phyloP scores from a whole-genome alignment of 2,888 invertebrate species.

The Acleris cristana region DNA sequence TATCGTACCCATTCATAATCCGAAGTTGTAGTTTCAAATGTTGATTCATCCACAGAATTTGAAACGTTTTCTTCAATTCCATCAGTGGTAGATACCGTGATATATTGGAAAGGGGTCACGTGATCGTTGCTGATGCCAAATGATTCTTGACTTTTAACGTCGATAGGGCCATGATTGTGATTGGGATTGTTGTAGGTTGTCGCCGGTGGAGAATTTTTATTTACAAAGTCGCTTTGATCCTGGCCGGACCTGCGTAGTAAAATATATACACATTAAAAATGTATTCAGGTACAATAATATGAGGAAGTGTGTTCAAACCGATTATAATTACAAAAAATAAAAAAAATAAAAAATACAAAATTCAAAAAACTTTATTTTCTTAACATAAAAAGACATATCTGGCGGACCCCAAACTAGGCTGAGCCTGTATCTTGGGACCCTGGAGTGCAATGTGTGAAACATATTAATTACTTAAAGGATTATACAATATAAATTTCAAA shows the following conservation, averaged over 20 bases:
- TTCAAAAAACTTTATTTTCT: no score
- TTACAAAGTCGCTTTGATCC: not conserved
- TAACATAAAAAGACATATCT: no score
- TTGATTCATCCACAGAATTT: not conserved
- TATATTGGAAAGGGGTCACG: not conserved
- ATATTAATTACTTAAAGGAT: no score
- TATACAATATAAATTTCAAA: no score
- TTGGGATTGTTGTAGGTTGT: not conserved
- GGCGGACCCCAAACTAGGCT: no score
- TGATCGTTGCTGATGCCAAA: not conserved
- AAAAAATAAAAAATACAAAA: no score
- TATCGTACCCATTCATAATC: slow-evolving; percentile 6
- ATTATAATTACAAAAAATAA: no score
- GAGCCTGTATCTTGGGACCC: no score
- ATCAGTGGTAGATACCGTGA: not conserved
- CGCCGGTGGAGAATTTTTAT: not conserved
- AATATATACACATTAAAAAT: no score
- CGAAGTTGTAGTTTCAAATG: not conserved
- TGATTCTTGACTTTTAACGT: not conserved
- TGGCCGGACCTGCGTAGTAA: not conserved
- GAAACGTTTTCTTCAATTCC: not conserved
- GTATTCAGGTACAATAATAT: no score
- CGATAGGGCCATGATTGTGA: not conserved
- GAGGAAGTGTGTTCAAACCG: no score
- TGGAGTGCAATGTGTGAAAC: no score